Evolutionary conservation across 2,797 vertebrate genomes (phyloP).

Genomic region (Moxostoma hubbsi): DNA sequence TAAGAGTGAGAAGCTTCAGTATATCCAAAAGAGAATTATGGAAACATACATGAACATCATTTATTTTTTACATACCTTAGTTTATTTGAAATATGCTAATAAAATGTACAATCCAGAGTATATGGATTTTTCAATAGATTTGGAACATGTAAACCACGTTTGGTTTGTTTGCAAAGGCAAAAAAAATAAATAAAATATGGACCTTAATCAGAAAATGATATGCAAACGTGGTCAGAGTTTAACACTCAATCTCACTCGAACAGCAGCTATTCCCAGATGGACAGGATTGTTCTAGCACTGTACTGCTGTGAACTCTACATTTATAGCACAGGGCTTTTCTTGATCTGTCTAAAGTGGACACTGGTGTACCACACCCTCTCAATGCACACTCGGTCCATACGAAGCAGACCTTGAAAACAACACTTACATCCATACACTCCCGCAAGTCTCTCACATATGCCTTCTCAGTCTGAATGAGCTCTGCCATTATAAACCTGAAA

Average conservation of each 20-base stretch:
- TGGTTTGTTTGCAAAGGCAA: too few relatives aligned
- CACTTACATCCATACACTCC: constrained; percentile 98
- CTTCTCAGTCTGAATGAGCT: constrained; percentile 98
- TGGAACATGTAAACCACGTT: too few relatives aligned
- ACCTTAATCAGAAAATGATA: not conserved
- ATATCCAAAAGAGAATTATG: too few relatives aligned
- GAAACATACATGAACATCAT: too few relatives aligned
- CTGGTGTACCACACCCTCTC: constrained; percentile 33
- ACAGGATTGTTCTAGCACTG: constrained; percentile 18
- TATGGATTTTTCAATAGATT: too few relatives aligned
- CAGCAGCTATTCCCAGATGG: constrained; percentile 1
- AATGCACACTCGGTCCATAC: not conserved
- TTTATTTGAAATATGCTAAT: too few relatives aligned
- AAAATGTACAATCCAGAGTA: too few relatives aligned
- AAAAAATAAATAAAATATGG: too few relatives aligned
- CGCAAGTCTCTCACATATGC: constrained; percentile 95
- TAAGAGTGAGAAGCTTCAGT: too few relatives aligned
- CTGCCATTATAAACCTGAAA: constrained; percentile 97
- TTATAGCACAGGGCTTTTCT: constrained; percentile 35
- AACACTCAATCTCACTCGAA: not conserved
- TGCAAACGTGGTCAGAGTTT: constrained; percentile 16
- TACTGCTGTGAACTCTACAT: constrained; percentile 15
- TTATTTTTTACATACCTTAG: too few relatives aligned
- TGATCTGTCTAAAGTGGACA: constrained; percentile 34
- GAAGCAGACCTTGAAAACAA: not conserved